Evolutionary conservation across 1,140 invertebrate genomes (phyloP).

Genomic region (Musca domestica): DNA sequence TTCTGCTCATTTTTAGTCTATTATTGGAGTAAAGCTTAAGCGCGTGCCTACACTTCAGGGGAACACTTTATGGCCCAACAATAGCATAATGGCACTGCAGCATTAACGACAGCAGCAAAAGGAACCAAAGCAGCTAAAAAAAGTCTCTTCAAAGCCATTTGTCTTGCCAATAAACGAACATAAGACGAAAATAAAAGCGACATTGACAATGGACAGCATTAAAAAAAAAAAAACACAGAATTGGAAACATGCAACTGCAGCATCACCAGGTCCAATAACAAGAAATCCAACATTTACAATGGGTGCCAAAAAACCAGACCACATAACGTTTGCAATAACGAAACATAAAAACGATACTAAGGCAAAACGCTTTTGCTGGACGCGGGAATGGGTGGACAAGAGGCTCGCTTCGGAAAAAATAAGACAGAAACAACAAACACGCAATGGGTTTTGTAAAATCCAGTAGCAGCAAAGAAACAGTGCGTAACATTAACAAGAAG

Average conservation of each 20-base stretch:
- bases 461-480: constrained; percentile 10
- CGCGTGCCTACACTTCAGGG: constrained; percentile 19
- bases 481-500: constrained; percentile 20
- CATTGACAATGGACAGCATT: constrained; percentile 13
- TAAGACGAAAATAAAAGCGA: constrained; percentile 13
- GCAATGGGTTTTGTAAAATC: neutral
- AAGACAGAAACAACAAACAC: too few relatives aligned
- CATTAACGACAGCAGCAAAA: too few relatives aligned
- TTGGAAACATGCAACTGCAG: neutral
- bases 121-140: neutral
- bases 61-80: constrained; percentile 18
- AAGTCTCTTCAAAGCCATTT: constrained; percentile 11
- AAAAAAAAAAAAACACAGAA: neutral
- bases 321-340: neutral
- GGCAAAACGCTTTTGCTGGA: constrained; percentile 4
- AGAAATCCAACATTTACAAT: too few relatives aligned
- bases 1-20: too few relatives aligned
- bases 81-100: constrained; percentile 2
- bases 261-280: neutral
- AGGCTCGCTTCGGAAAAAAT: too few relatives aligned
- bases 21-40: constrained; percentile 12
- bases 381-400: too few relatives aligned
- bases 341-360: constrained; percentile 3
- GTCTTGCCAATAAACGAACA: constrained; percentile 15
- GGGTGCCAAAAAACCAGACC: neutral